phyloP scores from a whole-genome alignment of 2,113 vertebrate species.

The Neodontobutis hainanensis region DNA sequence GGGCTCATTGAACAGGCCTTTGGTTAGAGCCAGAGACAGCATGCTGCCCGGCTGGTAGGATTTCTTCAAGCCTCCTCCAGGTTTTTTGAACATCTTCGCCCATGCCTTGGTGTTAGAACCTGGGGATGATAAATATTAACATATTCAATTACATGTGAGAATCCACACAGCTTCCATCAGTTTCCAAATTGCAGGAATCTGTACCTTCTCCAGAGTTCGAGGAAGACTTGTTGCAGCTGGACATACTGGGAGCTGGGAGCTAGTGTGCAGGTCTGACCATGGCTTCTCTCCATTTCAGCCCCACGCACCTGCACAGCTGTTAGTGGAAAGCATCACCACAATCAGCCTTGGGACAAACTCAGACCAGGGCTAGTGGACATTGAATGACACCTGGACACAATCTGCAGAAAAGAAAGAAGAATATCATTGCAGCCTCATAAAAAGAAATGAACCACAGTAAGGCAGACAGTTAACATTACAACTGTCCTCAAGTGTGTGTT shows the following conservation, averaged over 20 bases:
- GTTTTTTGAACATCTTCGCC: conserved; percentile 94
- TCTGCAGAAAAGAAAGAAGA: conserved; percentile 13
- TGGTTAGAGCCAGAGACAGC: conserved; percentile 93
- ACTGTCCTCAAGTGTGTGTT: too few relatives aligned
- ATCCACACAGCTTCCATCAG: too few relatives aligned
- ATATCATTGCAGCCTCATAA: not conserved
- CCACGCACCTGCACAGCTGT: conserved; percentile 56
- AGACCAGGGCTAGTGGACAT: conserved; percentile 53
- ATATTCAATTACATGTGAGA: too few relatives aligned
- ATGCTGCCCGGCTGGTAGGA: conserved; percentile 95
- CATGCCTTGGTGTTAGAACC: conserved; percentile 87
- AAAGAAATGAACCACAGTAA: too few relatives aligned
- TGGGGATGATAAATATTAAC: not conserved
- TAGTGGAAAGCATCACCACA: conserved; percentile 57
- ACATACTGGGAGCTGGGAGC: conserved; percentile 67
- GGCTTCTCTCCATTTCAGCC: conserved; percentile 69
- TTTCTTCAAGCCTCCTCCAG: conserved; percentile 88
- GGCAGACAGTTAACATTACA: too few relatives aligned
- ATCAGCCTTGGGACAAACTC: conserved; percentile 68
- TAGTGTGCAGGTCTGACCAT: conserved; percentile 63
- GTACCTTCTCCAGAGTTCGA: conserved; percentile 70
- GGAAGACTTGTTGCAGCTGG: conserved; percentile 72
- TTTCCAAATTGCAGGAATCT: too few relatives aligned
- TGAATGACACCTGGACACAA: conserved; percentile 40
- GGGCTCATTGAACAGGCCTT: conserved; percentile 94